Evolutionary conservation across 2,113 vertebrate species (phyloP).

Genomic region (Cheirogaleus medius): DNA sequence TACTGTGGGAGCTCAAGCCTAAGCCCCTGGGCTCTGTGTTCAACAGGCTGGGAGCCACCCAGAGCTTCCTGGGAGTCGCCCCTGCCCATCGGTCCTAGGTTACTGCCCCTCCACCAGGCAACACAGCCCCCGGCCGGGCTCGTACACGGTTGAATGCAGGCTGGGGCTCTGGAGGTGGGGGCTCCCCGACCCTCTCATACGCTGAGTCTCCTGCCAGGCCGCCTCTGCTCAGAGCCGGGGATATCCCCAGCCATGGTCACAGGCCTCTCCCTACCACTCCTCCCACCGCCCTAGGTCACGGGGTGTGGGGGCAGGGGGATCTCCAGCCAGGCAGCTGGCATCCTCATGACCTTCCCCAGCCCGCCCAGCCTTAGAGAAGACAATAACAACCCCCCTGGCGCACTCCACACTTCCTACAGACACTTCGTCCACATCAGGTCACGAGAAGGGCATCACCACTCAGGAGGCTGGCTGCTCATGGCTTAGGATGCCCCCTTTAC

Average conservation of each 20-base stretch:
- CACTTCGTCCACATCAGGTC: not conserved
- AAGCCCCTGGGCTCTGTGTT: not conserved
- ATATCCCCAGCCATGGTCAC: not conserved
- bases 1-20: not conserved
- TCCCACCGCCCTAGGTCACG: constrained; percentile 11
- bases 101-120: not conserved
- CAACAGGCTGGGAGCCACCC: not conserved
- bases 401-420: constrained; percentile 12
- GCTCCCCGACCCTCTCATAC: not conserved
- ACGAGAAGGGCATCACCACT: not conserved
- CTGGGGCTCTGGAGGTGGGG: not conserved
- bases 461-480: not conserved
- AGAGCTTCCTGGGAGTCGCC: not conserved
- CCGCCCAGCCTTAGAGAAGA: not conserved
- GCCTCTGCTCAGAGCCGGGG: not conserved
- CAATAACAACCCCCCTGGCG: not conserved
- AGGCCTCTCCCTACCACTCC: not conserved
- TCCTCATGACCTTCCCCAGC: constrained; percentile 55
- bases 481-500: not conserved
- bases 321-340: constrained; percentile 70
- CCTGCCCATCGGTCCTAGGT: not conserved
- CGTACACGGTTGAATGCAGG: not conserved
- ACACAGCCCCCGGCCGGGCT: not conserved
- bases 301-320: constrained; percentile 18
- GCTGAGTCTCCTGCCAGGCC: not conserved